Conservation (phyloP, 2,113 vertebrate species). For the Heterotis niloticus region DNA sequence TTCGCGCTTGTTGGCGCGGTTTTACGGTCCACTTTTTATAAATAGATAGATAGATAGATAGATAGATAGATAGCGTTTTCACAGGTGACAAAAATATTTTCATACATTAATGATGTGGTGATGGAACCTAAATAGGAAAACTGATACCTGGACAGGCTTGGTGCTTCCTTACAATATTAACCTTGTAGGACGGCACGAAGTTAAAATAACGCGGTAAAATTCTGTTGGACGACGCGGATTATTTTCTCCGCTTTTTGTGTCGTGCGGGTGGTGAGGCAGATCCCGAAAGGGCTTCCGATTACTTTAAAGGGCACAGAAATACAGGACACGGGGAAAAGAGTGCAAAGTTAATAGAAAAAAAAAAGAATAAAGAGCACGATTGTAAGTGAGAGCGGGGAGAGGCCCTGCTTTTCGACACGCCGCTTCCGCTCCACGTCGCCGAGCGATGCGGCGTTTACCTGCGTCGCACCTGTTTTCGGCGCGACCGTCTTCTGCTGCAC, state of each 20-base stretch:
- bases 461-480: background rate
- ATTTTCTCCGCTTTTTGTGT: background rate
- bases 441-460: background rate
- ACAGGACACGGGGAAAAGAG: background rate
- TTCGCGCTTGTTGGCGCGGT: no score
- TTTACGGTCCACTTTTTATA: no score
- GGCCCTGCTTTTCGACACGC: background rate
- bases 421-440: background rate
- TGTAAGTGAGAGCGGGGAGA: background rate
- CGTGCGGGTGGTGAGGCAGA: background rate
- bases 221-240: background rate
- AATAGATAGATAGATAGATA: no score
- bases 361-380: background rate
- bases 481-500: background rate
- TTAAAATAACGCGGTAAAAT: background rate
- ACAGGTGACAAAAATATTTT: no score
- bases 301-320: background rate
- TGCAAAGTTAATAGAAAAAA: background rate
- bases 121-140: constrained; percentile 14
- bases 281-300: background rate
- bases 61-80: no score
- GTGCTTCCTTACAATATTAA: constrained; percentile 24
- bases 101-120: constrained; percentile 13
- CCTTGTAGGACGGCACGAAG: constrained; percentile 10
- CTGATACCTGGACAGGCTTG: constrained; percentile 13